phyloP scores from a whole-genome alignment of 2,797 vertebrate species.

The Acanthurus lineatus region DNA sequence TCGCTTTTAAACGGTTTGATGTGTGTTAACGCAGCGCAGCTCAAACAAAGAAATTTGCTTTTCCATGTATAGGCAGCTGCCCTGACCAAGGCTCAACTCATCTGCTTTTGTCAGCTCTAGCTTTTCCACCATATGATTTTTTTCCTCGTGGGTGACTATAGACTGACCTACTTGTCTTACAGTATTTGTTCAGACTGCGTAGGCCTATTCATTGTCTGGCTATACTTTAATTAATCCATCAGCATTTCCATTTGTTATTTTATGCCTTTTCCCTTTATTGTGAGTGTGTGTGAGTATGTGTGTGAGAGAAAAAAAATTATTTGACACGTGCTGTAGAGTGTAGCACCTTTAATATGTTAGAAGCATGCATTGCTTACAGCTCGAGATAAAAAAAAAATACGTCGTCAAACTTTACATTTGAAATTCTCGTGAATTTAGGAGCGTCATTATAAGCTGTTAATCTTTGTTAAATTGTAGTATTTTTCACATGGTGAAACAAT shows the following conservation, averaged over 20 bases:
- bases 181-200: slow-evolving; percentile 28
- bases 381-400: background rate
- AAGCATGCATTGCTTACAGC: too few relatives aligned
- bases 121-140: slow-evolving; percentile 43
- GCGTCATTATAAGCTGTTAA: slow-evolving; percentile 8
- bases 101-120: slow-evolving; percentile 54
- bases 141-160: slow-evolving; percentile 23
- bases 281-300: slow-evolving; percentile 22
- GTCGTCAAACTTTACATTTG: background rate
- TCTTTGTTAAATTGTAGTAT: slow-evolving; percentile 18
- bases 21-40: slow-evolving; percentile 35
- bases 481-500: slow-evolving; percentile 51
- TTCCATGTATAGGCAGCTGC: slow-evolving; percentile 46
- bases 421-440: slow-evolving; percentile 13
- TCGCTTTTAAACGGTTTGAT: slow-evolving; percentile 21
- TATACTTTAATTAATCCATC: slow-evolving; percentile 19
- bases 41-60: slow-evolving; percentile 64
- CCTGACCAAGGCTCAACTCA: slow-evolving; percentile 45
- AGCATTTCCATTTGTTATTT: slow-evolving; percentile 5
- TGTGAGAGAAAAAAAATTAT: slow-evolving; percentile 8
- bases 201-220: slow-evolving; percentile 7
- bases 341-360: background rate
- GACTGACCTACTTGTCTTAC: slow-evolving; percentile 56
- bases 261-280: background rate
- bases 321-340: slow-evolving; percentile 17